Percentiles rank a stretch among this genome's conserved stretches.
phyloP scores from a whole-genome alignment of 2,113 vertebrate species.

The Prolemur simus region DNA sequence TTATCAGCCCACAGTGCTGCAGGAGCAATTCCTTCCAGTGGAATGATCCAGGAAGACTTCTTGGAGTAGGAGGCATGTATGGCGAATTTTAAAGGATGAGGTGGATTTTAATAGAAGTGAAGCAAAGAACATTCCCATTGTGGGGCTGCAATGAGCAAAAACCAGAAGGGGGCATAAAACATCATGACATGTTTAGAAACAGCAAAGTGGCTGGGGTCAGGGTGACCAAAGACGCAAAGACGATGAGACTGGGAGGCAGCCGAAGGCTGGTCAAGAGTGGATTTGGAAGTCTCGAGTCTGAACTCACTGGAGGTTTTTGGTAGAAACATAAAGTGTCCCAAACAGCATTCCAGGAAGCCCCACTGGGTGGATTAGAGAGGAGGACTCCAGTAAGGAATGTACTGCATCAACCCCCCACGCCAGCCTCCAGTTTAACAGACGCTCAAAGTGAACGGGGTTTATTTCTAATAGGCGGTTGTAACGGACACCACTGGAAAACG shows the following conservation, averaged over 20 bases:
- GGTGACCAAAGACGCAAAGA: background rate
- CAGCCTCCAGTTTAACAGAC: background rate
- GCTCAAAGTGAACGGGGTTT: background rate
- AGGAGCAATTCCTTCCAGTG: background rate
- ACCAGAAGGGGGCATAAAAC: background rate
- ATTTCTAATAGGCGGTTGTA: background rate
- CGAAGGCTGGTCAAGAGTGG: background rate
- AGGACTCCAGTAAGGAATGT: background rate
- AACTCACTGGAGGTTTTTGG: background rate
- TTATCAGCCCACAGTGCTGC: background rate
- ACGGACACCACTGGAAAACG: background rate
- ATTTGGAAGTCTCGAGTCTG: background rate
- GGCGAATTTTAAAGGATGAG: background rate
- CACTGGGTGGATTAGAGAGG: background rate
- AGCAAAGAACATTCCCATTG: background rate
- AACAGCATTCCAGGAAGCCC: background rate
- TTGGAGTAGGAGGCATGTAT: background rate
- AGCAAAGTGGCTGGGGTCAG: background rate
- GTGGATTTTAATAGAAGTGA: background rate
- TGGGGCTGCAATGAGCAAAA: background rate
- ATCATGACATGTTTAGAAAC: background rate
- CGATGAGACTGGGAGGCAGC: too few relatives aligned
- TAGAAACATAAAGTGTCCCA: background rate
- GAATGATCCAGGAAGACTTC: background rate
- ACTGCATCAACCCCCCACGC: background rate